A percentile compares a stretch with the other conserved stretches of the same genome.
Conservation (phyloP, 2,797 vertebrate species). For the Vespertilio murinus region DNA sequence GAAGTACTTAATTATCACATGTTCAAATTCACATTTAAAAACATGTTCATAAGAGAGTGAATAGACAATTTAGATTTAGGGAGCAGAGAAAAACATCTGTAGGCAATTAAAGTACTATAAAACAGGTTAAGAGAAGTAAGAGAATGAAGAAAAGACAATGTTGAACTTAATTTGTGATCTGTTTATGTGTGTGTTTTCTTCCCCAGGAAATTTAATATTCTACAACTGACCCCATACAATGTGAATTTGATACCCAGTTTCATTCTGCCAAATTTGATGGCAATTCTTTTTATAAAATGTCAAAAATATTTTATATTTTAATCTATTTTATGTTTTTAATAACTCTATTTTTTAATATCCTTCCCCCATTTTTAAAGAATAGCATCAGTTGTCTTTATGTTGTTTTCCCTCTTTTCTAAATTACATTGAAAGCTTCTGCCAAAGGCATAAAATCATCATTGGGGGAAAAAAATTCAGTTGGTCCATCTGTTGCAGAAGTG, state of each 20-base stretch:
- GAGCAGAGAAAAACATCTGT: not conserved
- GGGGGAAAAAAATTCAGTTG: not conserved
- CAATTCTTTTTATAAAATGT: conserved; percentile 32
- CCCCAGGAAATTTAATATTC: not conserved
- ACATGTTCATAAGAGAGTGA: not conserved
- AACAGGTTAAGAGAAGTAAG: not conserved
- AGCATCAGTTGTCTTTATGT: conserved; percentile 42
- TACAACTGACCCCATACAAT: not conserved
- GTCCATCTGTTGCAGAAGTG: conserved; percentile 63
- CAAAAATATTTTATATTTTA: conserved; percentile 30
- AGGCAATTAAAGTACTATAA: not conserved
- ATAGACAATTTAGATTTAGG: not conserved
- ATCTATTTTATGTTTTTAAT: conserved; percentile 14
- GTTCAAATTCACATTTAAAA: not conserved
- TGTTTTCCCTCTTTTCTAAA: conserved; percentile 55
- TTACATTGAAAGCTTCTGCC: conserved; percentile 58
- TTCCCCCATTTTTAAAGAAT: conserved; percentile 41
- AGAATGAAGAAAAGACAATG: not conserved
- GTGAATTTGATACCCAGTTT: conserved; percentile 9
- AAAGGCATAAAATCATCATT: conserved; percentile 61
- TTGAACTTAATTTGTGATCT: not conserved
- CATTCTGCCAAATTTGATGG: not conserved
- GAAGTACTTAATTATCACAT: not conserved
- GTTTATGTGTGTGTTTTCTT: not conserved
- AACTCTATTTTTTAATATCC: not conserved